A percentile compares a stretch with the other conserved stretches of the same genome.
Evolutionary conservation across 2,888 invertebrate species (phyloP).

Genomic region (Chrysolina oricalcia): DNA sequence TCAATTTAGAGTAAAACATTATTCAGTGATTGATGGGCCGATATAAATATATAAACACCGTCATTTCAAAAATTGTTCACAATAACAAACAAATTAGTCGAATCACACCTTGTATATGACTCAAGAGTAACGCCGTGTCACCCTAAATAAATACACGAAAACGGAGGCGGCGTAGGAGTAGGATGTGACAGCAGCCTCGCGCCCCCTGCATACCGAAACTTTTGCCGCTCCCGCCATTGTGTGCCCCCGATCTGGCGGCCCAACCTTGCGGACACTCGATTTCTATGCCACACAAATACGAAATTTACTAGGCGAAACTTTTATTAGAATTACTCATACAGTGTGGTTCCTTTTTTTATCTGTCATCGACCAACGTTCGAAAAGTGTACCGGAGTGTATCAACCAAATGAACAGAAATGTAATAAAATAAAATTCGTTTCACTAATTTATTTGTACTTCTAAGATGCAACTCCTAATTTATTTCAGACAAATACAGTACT

Average conservation of each 20-base stretch:
- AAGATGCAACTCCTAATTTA: no score
- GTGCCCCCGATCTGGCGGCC: conserved; percentile 23
- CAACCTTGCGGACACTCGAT: conserved; percentile 18
- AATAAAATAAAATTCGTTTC: no score
- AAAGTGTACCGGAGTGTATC: no score
- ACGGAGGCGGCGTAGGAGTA: conserved; percentile 39
- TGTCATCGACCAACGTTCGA: no score
- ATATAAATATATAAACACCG: neutral
- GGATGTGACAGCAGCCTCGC: conserved; percentile 40
- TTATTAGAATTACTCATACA: neutral
- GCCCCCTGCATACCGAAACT: conserved; percentile 35
- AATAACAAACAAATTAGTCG: neutral
- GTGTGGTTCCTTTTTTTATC: neutral
- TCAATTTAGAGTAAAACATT: no score
- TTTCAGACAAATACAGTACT: no score
- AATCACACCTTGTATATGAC: neutral
- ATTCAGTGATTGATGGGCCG: no score
- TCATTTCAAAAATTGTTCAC: neutral
- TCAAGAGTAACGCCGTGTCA: neutral
- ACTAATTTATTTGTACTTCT: no score
- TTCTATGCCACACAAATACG: conserved; percentile 19
- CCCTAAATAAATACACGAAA: conserved; percentile 17
- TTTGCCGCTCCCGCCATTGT: conserved; percentile 44
- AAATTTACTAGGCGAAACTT: conserved; percentile 33
- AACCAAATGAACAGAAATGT: no score